Percentiles rank a stretch among this genome's conserved stretches.
Conservation (phyloP, 2,797 vertebrate genomes). For the Acropternis orthonyx region DNA sequence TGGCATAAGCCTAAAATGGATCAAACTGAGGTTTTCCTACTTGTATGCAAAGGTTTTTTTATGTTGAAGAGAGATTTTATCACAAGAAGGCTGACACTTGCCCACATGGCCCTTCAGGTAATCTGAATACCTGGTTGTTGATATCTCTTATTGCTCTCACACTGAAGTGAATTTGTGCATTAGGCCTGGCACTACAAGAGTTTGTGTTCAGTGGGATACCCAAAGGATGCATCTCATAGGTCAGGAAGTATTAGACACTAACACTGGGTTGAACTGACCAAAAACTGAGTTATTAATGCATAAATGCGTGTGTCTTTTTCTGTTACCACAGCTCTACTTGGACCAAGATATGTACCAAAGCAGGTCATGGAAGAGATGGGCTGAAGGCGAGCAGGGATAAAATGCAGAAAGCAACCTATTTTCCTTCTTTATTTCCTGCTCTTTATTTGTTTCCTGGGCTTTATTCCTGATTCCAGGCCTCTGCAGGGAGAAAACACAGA, state of each 20-base stretch:
- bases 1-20: background rate
- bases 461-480: background rate
- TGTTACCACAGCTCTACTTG: background rate
- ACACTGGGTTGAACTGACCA: background rate
- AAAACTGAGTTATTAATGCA: background rate
- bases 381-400: background rate
- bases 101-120: background rate
- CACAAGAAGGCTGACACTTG: background rate
- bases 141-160: background rate
- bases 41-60: background rate
- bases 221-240: background rate
- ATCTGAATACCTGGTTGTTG: background rate
- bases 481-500: background rate
- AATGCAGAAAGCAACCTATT: background rate
- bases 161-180: background rate
- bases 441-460: background rate
- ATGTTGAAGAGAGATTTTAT: background rate
- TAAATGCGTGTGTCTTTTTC: background rate
- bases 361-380: background rate
- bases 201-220: background rate
- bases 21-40: background rate
- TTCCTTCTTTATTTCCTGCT: background rate
- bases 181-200: background rate
- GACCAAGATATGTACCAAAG: background rate
- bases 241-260: background rate